phyloP scores from a whole-genome alignment of 2,888 invertebrate species.

The Polia nebulosa region DNA sequence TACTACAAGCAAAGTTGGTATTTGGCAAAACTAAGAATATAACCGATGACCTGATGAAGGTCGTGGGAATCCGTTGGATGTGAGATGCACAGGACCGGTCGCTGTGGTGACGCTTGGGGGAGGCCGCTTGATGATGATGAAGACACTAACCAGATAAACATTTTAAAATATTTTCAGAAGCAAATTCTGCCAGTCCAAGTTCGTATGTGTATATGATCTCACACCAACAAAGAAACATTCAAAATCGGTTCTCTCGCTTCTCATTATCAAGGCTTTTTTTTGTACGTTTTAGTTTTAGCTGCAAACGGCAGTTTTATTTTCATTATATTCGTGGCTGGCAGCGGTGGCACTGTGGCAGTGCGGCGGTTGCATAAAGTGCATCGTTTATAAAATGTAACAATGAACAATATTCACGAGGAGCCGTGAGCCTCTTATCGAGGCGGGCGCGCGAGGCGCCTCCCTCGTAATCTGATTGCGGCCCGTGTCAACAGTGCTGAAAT shows the following conservation, averaged over 20 bases:
- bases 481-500: conserved; percentile 65
- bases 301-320: conserved; percentile 52
- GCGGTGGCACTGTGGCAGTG: conserved; percentile 32
- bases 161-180: conserved; percentile 4
- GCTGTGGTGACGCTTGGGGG: too few species aligned
- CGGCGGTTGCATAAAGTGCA: conserved; percentile 62
- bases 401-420: conserved; percentile 72
- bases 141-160: background rate
- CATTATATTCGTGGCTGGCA: conserved; percentile 33
- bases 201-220: background rate
- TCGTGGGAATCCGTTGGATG: too few species aligned
- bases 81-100: too few species aligned
- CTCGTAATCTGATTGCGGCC: conserved; percentile 77
- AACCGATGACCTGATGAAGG: too few species aligned
- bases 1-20: background rate
- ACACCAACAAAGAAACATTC: conserved; percentile 24
- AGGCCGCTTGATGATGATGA: too few species aligned
- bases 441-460: conserved; percentile 64
- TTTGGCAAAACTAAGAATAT: too few species aligned
- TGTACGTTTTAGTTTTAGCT: conserved; percentile 36
- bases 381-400: conserved; percentile 69
- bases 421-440: conserved; percentile 74
- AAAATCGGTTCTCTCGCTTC: conserved; percentile 13
- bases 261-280: conserved; percentile 42
- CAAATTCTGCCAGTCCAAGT: conserved; percentile 2